A percentile compares a stretch with the other conserved stretches of the same genome.
These are phyloP conservation scores for Gyps fulvus DNA, from an alignment of 2,113 vertebrate genomes.

Conservation along the genomic window DNA sequence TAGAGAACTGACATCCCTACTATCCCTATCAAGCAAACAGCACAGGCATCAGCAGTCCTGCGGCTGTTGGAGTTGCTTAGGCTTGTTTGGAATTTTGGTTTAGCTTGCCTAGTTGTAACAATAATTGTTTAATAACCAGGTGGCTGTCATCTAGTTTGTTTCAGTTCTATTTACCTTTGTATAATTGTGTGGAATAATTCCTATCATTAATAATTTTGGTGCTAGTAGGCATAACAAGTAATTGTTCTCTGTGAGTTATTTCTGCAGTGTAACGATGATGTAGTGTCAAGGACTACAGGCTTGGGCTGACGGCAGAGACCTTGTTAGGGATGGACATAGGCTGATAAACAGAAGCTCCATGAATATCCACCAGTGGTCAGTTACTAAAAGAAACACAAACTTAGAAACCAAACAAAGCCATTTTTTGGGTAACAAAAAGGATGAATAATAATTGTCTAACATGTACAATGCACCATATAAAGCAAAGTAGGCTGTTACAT, in stretches of 20 bases:
- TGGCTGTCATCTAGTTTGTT: not conserved
- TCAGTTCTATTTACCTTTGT: not conserved
- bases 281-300: not conserved
- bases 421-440: not conserved
- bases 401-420: not conserved
- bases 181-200: not conserved
- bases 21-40: not conserved
- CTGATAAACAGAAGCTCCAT: not conserved
- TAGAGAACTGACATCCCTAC: not conserved
- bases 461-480: not conserved
- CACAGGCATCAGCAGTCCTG: not conserved
- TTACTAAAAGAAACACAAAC: not conserved
- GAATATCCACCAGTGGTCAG: not conserved
- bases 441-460: not conserved
- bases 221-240: not conserved
- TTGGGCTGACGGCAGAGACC: not conserved
- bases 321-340: not conserved
- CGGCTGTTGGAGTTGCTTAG: not conserved
- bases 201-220: not conserved
- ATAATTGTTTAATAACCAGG: not conserved
- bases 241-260: not conserved
- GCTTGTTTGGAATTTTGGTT: not conserved
- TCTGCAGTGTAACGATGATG: not conserved
- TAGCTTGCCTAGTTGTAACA: not conserved
- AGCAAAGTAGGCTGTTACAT: not conserved